Evolutionary conservation across 2,888 invertebrate species (phyloP).

Genomic region (Cheilosia pagana): DNA sequence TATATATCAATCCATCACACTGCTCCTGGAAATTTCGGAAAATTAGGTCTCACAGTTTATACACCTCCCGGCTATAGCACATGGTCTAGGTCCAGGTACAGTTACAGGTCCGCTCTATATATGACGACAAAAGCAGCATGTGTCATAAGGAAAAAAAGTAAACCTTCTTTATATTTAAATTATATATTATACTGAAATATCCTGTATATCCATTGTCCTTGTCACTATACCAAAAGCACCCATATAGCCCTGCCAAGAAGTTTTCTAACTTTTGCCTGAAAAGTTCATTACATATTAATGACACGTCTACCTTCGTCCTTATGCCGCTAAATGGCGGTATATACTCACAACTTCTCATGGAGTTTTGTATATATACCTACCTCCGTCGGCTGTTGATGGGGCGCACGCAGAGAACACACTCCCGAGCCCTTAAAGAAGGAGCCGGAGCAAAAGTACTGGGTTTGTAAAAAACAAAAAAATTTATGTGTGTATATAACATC

Average conservation of each 20-base stretch:
- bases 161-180: constrained; percentile 51
- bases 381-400: background rate
- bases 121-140: constrained; percentile 6
- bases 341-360: background rate
- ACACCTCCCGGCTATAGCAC: constrained; percentile 49
- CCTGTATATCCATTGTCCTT: constrained; percentile 62
- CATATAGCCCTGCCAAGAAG: constrained; percentile 32
- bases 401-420: constrained; percentile 7
- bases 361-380: background rate
- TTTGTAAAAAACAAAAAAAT: constrained; percentile 11
- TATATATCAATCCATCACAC: constrained; percentile 49
- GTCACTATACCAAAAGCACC: constrained; percentile 19
- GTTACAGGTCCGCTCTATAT: background rate
- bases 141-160: background rate
- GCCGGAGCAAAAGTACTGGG: background rate
- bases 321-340: constrained; percentile 56
- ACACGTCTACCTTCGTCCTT: constrained; percentile 70
- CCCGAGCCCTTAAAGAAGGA: constrained; percentile 29
- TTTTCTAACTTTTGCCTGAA: constrained; percentile 64
- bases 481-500: constrained; percentile 29
- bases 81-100: background rate
- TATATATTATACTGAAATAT: constrained; percentile 61
- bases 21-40: constrained; percentile 15
- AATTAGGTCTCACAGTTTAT: constrained; percentile 41
- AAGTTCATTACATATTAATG: constrained; percentile 71